Evolutionary conservation across 2,797 vertebrate species (phyloP), one percentile per base, ranked within the genome.

Genomic region (Cichlasoma orientale): DNA sequence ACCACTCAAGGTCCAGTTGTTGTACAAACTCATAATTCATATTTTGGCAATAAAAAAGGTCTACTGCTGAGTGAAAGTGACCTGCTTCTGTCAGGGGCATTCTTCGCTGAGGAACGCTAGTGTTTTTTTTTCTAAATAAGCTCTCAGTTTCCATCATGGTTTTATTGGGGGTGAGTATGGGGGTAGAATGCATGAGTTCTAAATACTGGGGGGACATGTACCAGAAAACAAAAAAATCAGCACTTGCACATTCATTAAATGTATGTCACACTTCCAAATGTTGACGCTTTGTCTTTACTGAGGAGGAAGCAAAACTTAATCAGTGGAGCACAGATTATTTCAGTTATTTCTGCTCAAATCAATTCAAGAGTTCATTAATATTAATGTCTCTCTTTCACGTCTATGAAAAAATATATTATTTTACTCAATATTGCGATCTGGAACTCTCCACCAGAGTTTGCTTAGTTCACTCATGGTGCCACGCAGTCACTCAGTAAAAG

Each of bases 401-500:
- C 19, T 19, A n/a, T 8, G n/a, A 52, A 52, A 44, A 52, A 31
- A 16, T 6, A 44, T 33, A 75, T 66, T n/a, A 52, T 72, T 74
- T 56, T 11, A 13, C 7, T 14, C 4, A 53, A 12, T 56, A 36
- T 69, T 44, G 56, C 66, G 31, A 74, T 47, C 23, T 47, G n/a
- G 19, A 61, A 56, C 19, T 53, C 31, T 71, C 25, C 7, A 5
- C 2, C 12, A 36, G 38, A 74, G 61, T 25, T 13, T 77, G 47
- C 61, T 63, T 27, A 71, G 19, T 21, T 77, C 36, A 58, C 68
- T 56, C n/a, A 57, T 29, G 31, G 58, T 31, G 63, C 55, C 53
- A 52, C 9, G 57, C 19, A 68, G 57, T 23, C 38, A 53, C 50
- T 50, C 29, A 79, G 12, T 57, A 74, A 82, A 56, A 68, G 56